Evolutionary conservation across 2,797 vertebrate genomes (phyloP), one percentile per base, ranked within the genome.

Genomic region (Pygocentrus nattereri): DNA sequence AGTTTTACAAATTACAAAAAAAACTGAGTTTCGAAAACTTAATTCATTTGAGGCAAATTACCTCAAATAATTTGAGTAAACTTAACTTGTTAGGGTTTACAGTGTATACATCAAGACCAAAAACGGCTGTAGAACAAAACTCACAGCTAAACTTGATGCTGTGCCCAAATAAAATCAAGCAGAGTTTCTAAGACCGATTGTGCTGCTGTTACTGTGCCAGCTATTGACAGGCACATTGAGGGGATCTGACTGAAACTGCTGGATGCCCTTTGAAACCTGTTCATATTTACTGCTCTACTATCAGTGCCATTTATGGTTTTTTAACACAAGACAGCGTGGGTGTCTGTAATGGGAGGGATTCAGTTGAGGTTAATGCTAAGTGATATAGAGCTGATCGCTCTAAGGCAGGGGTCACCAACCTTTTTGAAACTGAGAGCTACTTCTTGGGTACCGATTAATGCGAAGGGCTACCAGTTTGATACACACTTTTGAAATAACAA

Each of bases 251-350:
- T 52, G 74, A 76, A n/a, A 72, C n/a, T 64, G 8, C 2, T 61
- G 16, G 72, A 74, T 38, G 87, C 82, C 81, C 91, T 93, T 93
- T 94, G 90, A 89, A 88, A 90, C 87, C 76, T 81, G 75, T 27
- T 54, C 19, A 69, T 86, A 82, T 83, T 85, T 85, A 80, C 79
- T 80, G 56, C 59, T 25, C 70, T 78, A 70, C 56, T 85, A 81
- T 84, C 76, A 79, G 80, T 64, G 41, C 58, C 68, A 84, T 93
- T 91, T 87, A 90, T 90, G 86, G 82, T 83, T 75, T 69, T 52
- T 30, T 87, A 74, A 74, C 50, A 73, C 31, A 81, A 68, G 30
- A 31, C 7, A 11, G 49, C 30, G 13, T 21, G 30, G 73, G 34
- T 65, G 47, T 73, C 78, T 73, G 61, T 56, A 61, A 71, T 59